Evolutionary conservation across 2,113 vertebrate species (phyloP).

Genomic region (Nesogale talazaci): DNA sequence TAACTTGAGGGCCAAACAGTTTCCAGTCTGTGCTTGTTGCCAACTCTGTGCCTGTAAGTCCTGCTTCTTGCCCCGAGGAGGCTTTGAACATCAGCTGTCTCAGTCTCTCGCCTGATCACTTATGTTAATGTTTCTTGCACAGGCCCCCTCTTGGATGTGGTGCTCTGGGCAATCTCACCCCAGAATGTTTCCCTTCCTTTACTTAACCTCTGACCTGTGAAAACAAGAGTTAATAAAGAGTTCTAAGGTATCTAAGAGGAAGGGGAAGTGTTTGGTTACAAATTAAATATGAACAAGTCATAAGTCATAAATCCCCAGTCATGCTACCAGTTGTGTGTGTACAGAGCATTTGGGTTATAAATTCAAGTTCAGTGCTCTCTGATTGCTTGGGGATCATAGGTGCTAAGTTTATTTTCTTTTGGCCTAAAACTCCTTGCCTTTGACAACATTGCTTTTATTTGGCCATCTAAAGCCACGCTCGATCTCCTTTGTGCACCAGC

Average conservation of each 20-base stretch:
- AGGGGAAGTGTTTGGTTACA: constrained; percentile 99
- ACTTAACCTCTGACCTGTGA: constrained; percentile 98
- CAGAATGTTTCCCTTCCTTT: constrained; percentile 94
- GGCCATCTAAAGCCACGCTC: constrained; percentile 26
- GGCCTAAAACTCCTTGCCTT: constrained; percentile 44
- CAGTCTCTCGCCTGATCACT: constrained; percentile 71
- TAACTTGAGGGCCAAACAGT: constrained; percentile 69
- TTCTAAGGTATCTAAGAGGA: constrained; percentile 93
- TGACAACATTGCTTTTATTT: constrained; percentile 66
- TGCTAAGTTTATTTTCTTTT: constrained; percentile 68
- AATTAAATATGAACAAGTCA: constrained; percentile 98
- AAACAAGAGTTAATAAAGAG: constrained; percentile 92
- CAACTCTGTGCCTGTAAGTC: constrained; percentile 25
- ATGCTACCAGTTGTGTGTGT: constrained; percentile 88
- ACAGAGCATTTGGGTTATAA: constrained; percentile 88
- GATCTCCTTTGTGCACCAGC: constrained; percentile 26
- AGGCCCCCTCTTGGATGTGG: constrained; percentile 75
- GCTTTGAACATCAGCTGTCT: constrained; percentile 87
- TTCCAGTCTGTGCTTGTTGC: constrained; percentile 73
- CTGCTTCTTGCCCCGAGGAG: constrained; percentile 81
- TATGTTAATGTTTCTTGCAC: constrained; percentile 79
- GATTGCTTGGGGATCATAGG: constrained; percentile 73
- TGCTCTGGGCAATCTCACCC: constrained; percentile 89
- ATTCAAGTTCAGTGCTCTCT: constrained; percentile 82
- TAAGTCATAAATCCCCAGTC: constrained; percentile 93